These are phyloP conservation scores for Holcopasites calliopsidis DNA, from an alignment of 1,140 invertebrate genomes.

Conservation along the genomic window DNA sequence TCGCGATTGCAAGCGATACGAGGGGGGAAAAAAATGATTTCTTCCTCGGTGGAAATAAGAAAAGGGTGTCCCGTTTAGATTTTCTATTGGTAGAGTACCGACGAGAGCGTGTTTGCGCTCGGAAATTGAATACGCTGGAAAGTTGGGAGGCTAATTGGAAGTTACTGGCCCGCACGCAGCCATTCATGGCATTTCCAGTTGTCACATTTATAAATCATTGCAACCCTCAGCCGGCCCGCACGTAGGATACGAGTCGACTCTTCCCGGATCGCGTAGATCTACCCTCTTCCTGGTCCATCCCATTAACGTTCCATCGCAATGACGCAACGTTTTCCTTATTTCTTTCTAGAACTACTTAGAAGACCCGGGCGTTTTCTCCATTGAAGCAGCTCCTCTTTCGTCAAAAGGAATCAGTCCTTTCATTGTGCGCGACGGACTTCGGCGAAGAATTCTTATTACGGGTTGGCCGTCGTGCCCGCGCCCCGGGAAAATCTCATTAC, in stretches of 20 bases:
- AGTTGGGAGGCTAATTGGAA: conserved; percentile 52
- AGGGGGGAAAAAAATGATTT: too few relatives aligned
- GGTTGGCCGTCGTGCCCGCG: conserved; percentile 49
- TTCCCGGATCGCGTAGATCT: conserved; percentile 42
- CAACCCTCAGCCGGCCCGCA: conserved; percentile 19
- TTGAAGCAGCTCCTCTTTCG: neutral
- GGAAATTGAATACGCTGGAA: conserved; percentile 39
- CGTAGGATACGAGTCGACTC: conserved; percentile 46
- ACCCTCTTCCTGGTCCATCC: neutral
- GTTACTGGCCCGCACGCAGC: conserved; percentile 50
- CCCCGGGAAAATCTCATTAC: conserved; percentile 67
- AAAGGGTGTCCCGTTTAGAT: too few relatives aligned
- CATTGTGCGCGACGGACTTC: conserved; percentile 59
- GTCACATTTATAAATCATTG: conserved; percentile 57
- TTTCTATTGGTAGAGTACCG: too few relatives aligned
- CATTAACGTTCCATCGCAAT: neutral
- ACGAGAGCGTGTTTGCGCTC: neutral
- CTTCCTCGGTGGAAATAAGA: too few relatives aligned
- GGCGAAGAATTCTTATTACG: conserved; percentile 69
- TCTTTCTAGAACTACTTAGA: too few relatives aligned
- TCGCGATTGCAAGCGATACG: too few relatives aligned
- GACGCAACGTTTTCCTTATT: neutral
- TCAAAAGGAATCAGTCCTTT: conserved; percentile 44
- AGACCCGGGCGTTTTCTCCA: neutral
- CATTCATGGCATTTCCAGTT: conserved; percentile 56